Base-by-base conservation (phyloP, 64 coral and sea anemone genomes). In the Platygyra sinensis region DNA sequence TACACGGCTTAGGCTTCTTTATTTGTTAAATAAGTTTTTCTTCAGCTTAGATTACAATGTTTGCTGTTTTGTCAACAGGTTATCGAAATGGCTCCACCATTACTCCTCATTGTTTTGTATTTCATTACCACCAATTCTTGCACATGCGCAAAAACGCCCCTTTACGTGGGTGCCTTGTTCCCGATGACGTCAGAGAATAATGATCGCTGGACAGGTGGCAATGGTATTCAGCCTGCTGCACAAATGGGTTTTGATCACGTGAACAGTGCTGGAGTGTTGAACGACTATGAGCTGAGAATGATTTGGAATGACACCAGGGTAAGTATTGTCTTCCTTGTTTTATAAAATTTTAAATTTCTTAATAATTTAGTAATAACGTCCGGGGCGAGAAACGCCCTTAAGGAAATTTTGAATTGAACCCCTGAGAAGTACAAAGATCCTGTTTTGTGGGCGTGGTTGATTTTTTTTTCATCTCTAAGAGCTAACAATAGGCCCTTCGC, bases 241-340 rank as follows among this genome's bases (percentile, higher is more conserved):
- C 86, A 93, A 30, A 96, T 96, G 38, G 95, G 91, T 24, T 73
- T 96, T n/a, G 88, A 93, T 74, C 82, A 96, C 77, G 88, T 96
- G 36, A 93, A 96, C 36, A 89, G 22, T 27, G 81, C 60, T 28
- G 88, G 77, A 10, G 84, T 96, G 36, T 62, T 96, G 33, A 60
- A 25, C 9, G 59, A 96, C 49, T 96, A 96, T 62, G 82, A 96
- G 29, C 31, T 96, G 38, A 90, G 80, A 61, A 87, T 96, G 80
- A 76, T 90, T 7, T 96, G 95, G 95, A 96, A 93, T 81, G 95
- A 96, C 50, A 96, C 95, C 16, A 62, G 32, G 88, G 95, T 93
- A 93, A 72, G n/a, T 17, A 76, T 38, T 59, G 42, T 46, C 42
- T 46, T 46, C 42, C 42, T 46, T 46, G 42, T 46, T 46, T 46